Conservation (phyloP, 2,113 vertebrate species). For the Neomonachus schauinslandi region DNA sequence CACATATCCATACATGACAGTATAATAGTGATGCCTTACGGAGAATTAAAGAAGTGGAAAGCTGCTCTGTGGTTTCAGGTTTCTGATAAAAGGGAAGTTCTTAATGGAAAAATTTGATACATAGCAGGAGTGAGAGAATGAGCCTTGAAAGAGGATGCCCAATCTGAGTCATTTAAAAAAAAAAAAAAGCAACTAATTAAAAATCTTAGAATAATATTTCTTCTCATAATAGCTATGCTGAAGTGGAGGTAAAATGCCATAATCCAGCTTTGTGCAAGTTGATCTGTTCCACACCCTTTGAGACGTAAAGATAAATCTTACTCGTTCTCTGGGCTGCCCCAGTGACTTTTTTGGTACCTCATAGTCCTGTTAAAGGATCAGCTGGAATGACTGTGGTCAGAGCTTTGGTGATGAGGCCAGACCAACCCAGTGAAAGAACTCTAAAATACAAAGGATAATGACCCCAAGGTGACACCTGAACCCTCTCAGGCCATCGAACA, state of each 20-base stretch:
- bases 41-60: slow-evolving; percentile 55
- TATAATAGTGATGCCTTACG: slow-evolving; percentile 36
- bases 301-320: background rate
- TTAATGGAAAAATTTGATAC: background rate
- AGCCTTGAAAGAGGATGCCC: slow-evolving; percentile 1
- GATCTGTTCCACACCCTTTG: background rate
- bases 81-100: slow-evolving; percentile 17
- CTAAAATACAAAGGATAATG: background rate
- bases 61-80: slow-evolving; percentile 25
- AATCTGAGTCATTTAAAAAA: background rate
- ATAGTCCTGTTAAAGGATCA: background rate
- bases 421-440: background rate
- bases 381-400: background rate
- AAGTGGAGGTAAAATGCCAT: slow-evolving; percentile 34
- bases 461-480: background rate
- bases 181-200: background rate
- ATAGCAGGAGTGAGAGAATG: background rate
- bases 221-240: background rate
- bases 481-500: background rate
- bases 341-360: background rate
- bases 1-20: background rate
- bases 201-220: background rate
- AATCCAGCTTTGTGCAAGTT: background rate
- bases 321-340: background rate
- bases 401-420: background rate